A percentile compares a stretch with the other conserved stretches of the same genome.
Conservation (phyloP, 2,113 vertebrate species). For the Seriola quinqueradiata region DNA sequence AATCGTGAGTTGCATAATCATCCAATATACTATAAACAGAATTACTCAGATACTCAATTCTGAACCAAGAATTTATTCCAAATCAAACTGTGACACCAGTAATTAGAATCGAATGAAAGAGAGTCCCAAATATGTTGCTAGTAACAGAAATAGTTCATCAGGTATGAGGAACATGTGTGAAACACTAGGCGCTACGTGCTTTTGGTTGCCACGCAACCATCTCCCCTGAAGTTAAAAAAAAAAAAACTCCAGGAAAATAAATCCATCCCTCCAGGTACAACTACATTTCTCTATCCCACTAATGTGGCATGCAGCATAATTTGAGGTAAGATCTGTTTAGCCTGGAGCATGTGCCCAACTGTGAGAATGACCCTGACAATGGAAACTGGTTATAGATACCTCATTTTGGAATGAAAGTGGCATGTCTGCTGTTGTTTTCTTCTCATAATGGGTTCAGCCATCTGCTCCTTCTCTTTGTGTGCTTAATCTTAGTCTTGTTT, state of each 20-base stretch:
- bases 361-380: not conserved
- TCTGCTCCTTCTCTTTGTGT: slow-evolving; percentile 20
- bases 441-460: slow-evolving; percentile 54
- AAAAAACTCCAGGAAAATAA: slow-evolving; percentile 29
- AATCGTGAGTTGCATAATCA: not conserved
- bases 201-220: slow-evolving; percentile 38
- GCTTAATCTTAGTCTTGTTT: slow-evolving; percentile 67
- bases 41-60: too few relatives aligned
- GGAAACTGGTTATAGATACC: not conserved
- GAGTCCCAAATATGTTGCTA: not conserved
- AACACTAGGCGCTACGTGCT: not conserved
- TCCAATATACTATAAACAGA: too few relatives aligned
- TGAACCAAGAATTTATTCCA: not conserved
- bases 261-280: slow-evolving; percentile 31
- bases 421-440: slow-evolving; percentile 29
- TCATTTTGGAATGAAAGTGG: slow-evolving; percentile 24
- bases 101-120: not conserved
- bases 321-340: slow-evolving; percentile 8
- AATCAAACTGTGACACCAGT: not conserved
- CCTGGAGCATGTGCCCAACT: slow-evolving; percentile 2
- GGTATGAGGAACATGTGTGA: not conserved
- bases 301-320: slow-evolving; percentile 20
- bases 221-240: slow-evolving; percentile 2
- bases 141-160: not conserved
- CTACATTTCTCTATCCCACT: slow-evolving; percentile 10